Evolutionary conservation across 2,888 invertebrate species (phyloP).

Genomic region (Drosophila pegasa): DNA sequence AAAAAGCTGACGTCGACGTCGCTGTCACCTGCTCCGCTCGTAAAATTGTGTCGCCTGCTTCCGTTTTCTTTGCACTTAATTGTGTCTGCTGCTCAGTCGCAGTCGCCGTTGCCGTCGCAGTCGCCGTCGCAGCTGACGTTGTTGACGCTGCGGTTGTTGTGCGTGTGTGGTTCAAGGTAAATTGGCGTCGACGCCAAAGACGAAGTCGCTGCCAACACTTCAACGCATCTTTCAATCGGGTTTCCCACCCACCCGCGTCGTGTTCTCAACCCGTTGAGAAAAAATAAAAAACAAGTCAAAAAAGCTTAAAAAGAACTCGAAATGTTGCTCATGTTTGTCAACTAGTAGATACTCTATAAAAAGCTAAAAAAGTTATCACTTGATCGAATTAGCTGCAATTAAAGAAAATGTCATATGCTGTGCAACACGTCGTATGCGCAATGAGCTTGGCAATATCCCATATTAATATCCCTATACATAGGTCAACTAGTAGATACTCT

Average conservation of each 20-base stretch:
- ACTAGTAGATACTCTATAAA: slow-evolving; percentile 21
- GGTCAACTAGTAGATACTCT: no score
- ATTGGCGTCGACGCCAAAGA: slow-evolving; percentile 52
- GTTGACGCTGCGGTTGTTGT: slow-evolving; percentile 41
- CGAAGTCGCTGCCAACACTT: slow-evolving; percentile 61
- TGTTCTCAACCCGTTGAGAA: slow-evolving; percentile 60
- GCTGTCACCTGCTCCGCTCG: slow-evolving; percentile 59
- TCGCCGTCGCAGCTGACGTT: slow-evolving; percentile 19
- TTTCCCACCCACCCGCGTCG: slow-evolving; percentile 18
- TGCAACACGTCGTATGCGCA: slow-evolving; percentile 14
- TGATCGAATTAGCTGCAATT: no score
- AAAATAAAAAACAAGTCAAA: slow-evolving; percentile 37
- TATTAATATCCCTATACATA: no score
- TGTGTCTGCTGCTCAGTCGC: slow-evolving; percentile 66
- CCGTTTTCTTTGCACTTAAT: slow-evolving; percentile 75
- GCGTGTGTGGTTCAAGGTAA: slow-evolving; percentile 82
- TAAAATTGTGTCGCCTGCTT: slow-evolving; percentile 75
- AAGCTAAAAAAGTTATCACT: no score
- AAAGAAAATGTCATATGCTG: neutral
- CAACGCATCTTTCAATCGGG: slow-evolving; percentile 81
- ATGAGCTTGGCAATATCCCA: slow-evolving; percentile 4
- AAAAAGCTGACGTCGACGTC: slow-evolving; percentile 63
- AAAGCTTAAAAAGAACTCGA: neutral
- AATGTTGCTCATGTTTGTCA: neutral
- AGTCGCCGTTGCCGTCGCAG: slow-evolving; percentile 31